phyloP scores from a whole-genome alignment of 2,797 vertebrate species.

The Linurgus olivaceus region DNA sequence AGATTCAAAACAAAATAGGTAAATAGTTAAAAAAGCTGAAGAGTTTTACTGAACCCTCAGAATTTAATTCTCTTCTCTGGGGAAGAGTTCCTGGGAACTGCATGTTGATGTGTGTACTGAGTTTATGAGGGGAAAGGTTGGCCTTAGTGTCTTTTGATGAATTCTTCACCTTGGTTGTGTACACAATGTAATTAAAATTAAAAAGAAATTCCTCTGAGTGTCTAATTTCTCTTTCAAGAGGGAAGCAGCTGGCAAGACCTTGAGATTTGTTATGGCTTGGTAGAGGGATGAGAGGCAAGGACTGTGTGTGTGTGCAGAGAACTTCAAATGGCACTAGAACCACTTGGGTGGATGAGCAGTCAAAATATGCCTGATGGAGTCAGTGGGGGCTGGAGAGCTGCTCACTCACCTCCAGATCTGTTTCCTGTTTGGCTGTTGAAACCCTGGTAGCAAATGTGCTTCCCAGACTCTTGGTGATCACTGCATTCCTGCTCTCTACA shows the following conservation, averaged over 20 bases:
- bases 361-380: not conserved
- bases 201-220: not conserved
- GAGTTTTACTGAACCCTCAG: not conserved
- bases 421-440: not conserved
- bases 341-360: not conserved
- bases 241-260: not conserved
- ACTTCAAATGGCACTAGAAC: not conserved
- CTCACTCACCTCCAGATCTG: not conserved
- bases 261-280: not conserved
- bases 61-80: not conserved
- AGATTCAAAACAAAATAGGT: not conserved
- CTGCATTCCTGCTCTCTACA: not conserved
- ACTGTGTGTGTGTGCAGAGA: not conserved
- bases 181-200: not conserved
- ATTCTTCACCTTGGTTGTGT: not conserved
- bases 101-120: not conserved
- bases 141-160: not conserved
- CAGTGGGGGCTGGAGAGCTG: not conserved
- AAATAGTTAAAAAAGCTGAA: not conserved
- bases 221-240: not conserved
- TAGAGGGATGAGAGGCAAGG: not conserved
- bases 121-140: not conserved
- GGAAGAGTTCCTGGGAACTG: not conserved
- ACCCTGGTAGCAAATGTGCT: not conserved
- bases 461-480: not conserved